Percentiles rank a stretch among this genome's conserved stretches.
phyloP scores from a whole-genome alignment of 2,113 vertebrate genomes.

The Petaurus breviceps region DNA sequence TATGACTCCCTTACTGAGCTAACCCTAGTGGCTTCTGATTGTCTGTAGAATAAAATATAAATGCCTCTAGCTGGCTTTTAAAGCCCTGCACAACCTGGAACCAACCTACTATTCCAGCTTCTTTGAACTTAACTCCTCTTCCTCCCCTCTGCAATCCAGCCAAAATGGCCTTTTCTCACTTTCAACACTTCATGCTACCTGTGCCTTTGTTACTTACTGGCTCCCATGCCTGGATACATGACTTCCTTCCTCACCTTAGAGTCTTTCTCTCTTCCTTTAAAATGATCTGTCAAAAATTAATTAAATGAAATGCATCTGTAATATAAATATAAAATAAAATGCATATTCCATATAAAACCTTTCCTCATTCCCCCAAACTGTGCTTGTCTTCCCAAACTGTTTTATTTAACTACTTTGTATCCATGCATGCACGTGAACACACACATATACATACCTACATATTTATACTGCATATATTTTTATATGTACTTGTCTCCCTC shows the following conservation, averaged over 20 bases:
- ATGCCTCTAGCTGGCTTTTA: too few relatives aligned
- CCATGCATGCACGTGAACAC: background rate
- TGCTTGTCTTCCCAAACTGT: background rate
- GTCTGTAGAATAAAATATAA: too few relatives aligned
- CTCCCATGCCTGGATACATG: background rate
- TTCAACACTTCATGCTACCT: background rate
- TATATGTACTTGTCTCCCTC: too few relatives aligned
- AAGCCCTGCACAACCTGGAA: too few relatives aligned
- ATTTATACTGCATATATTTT: too few relatives aligned
- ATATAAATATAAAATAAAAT: too few relatives aligned
- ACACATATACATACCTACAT: too few relatives aligned
- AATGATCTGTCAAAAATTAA: background rate
- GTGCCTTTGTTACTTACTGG: background rate
- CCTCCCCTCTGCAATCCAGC: background rate
- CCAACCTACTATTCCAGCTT: too few relatives aligned
- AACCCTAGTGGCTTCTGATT: too few relatives aligned
- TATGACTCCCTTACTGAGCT: too few relatives aligned
- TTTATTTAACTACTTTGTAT: background rate
- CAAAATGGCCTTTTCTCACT: background rate
- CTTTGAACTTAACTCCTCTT: background rate
- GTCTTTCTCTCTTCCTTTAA: background rate
- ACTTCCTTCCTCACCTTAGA: background rate
- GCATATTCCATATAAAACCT: background rate
- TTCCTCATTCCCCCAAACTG: background rate
- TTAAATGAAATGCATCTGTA: background rate